phyloP scores from a whole-genome alignment of 1,140 invertebrate genomes.

The Drosophila varians region DNA sequence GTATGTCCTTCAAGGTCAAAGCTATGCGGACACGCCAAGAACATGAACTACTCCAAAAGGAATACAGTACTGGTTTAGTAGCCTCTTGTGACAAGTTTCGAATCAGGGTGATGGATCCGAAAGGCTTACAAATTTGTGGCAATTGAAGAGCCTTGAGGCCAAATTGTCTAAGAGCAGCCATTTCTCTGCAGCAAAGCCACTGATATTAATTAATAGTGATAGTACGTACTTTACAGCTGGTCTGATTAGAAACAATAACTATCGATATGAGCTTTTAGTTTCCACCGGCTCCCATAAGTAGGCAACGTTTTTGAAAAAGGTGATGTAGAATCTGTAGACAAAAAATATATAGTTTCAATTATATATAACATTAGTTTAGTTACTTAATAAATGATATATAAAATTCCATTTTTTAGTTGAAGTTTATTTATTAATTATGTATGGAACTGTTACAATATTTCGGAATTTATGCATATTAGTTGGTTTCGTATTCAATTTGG shows the following conservation, averaged over 20 bases:
- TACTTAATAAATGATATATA: neutral
- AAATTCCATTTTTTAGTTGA: slow-evolving; percentile 31
- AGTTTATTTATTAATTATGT: slow-evolving; percentile 70
- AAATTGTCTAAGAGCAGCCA: neutral
- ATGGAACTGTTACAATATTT: slow-evolving; percentile 77
- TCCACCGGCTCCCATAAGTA: slow-evolving; percentile 9
- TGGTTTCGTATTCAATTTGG: slow-evolving; percentile 45
- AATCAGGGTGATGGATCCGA: neutral
- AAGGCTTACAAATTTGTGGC: neutral
- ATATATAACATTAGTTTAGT: neutral
- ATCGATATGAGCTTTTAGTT: slow-evolving; percentile 12
- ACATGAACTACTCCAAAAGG: slow-evolving; percentile 94
- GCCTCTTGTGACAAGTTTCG: neutral
- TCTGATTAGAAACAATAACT: neutral
- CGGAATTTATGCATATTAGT: slow-evolving; percentile 56
- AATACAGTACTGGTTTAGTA: slow-evolving; percentile 90
- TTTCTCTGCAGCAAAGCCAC: neutral
- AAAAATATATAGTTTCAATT: neutral
- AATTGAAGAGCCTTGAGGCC: neutral
- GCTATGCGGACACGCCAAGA: slow-evolving; percentile 95
- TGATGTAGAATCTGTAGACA: neutral
- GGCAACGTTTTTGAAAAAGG: neutral
- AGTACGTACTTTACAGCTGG: too few species aligned
- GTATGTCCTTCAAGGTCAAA: slow-evolving; percentile 96
- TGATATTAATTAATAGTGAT: too few species aligned